Evolutionary conservation across 2,797 vertebrate species (phyloP), one percentile per base, ranked within the genome.

Genomic region (Helostoma temminkii): DNA sequence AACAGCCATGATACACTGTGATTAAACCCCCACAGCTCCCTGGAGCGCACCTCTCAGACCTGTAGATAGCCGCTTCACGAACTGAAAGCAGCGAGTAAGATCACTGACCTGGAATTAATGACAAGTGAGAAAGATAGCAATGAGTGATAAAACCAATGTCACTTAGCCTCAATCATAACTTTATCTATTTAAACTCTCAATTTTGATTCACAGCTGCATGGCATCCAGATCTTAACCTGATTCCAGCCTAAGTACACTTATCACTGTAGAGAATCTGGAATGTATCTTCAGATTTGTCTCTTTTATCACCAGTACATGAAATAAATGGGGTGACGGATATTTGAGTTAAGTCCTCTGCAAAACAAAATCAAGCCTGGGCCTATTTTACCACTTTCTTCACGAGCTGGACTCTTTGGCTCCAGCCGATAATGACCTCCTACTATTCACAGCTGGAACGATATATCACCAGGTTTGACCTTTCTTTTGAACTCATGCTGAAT

Each of bases 1-100:
- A 86, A 91, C 90, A 91, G 88, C 89, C 88, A 91, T 90, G 90
- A 93, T 93, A 92, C 89, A 91, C 86, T 87, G 89, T 93, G 93
- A 94, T 94, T 91, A 91, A 88, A 79, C 71, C 89, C 82, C 86
- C 84, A 68, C 68, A 19, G 63, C 74, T 71, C 52, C 64, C 55
- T 59, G 54, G 26, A 74, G 61, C 74, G 14, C 67, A 75, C 50
- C 43, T 84, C 78, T 70, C 82, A 66, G 81, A 82, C 81, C 76
- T 68, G 57, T 30, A 53, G 79, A 71, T 71, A 80, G 80, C 71
- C 47, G 78, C 81, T 59, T 74, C 71, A 50, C 63, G 8, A 74
- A 76, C 81, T 46, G 66, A 74, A 69, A 84, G 80, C 79, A 71
- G 75, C 75, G 86, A 78, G 76, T 84, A 61, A 75, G 85, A 86